These are phyloP conservation scores for Euproctis similis DNA, from an alignment of 2,888 invertebrate species.

Conservation along the genomic window DNA sequence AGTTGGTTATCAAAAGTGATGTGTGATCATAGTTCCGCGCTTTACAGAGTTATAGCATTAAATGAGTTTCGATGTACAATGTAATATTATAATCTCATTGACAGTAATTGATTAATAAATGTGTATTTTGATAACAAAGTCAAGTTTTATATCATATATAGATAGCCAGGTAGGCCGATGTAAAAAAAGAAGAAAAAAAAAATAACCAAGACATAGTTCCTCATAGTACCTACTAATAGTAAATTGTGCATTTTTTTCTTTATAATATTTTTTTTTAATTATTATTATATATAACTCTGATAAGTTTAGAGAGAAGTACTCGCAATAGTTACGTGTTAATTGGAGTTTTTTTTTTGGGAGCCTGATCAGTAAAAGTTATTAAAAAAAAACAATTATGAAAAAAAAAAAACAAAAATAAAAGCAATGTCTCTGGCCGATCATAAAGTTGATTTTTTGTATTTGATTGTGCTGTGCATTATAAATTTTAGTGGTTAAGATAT, in stretches of 20 bases:
- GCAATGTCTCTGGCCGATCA: slow-evolving; percentile 7
- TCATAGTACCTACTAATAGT: slow-evolving; percentile 75
- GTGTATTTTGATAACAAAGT: slow-evolving; percentile 69
- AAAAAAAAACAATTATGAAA: no score
- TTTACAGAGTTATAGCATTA: no score
- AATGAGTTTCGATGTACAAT: slow-evolving; percentile 14
- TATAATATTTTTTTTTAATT: slow-evolving; percentile 57
- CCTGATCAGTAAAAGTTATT: no score
- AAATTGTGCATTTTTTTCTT: slow-evolving; percentile 70
- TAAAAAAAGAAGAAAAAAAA: slow-evolving; percentile 45
- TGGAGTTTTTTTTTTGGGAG: slow-evolving; percentile 25
- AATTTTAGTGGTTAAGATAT: slow-evolving; percentile 16
- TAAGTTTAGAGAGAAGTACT: slow-evolving; percentile 68
- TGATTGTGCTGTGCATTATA: slow-evolving; percentile 1
- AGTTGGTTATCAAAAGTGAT: no score
- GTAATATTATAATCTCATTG: slow-evolving; percentile 52
- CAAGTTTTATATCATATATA: slow-evolving; percentile 47
- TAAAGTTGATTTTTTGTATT: slow-evolving; percentile 1
- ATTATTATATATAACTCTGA: no score
- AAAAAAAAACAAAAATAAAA: slow-evolving; percentile 21
- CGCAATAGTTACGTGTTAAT: slow-evolving; percentile 44
- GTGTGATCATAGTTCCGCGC: no score
- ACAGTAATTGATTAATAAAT: slow-evolving; percentile 43
- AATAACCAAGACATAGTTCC: slow-evolving; percentile 73
- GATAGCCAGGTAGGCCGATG: slow-evolving; percentile 45